A percentile compares a stretch with the other conserved stretches of the same genome.
Evolutionary conservation across 1,140 invertebrate genomes (phyloP).

Genomic region (Bombus pascuorum): DNA sequence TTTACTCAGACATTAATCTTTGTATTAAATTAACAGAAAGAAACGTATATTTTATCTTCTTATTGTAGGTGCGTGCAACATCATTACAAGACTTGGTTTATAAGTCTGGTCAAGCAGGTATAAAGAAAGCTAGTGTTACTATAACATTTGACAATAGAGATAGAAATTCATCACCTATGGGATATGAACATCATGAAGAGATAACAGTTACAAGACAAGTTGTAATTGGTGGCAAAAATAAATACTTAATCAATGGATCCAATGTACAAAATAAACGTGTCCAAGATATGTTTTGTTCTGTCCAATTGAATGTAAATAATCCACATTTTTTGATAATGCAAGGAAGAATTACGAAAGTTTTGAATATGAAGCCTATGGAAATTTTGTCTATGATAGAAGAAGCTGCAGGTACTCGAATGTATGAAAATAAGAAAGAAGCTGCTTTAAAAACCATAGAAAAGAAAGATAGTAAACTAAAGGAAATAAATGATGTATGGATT

Average conservation of each 20-base stretch:
- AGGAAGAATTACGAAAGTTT: conserved; percentile 98
- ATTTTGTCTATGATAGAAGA: conserved; percentile 99
- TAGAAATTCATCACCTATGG: conserved; percentile 92
- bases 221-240: conserved; percentile 92
- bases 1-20: background rate
- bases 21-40: background rate
- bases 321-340: conserved; percentile 99
- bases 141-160: conserved; percentile 98
- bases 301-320: conserved; percentile 99
- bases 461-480: conserved; percentile 95
- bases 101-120: conserved; percentile 97
- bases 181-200: conserved; percentile 96
- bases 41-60: background rate
- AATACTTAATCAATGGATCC: conserved; percentile 97
- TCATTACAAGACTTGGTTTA: conserved; percentile 97
- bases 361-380: conserved; percentile 99
- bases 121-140: conserved; percentile 97
- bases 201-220: conserved; percentile 96
- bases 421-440: conserved; percentile 96
- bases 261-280: conserved; percentile 95
- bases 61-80: conserved; percentile 90
- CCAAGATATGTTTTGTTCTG: conserved; percentile 96
- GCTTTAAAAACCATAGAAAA: conserved; percentile 95
- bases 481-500: conserved; percentile 90
- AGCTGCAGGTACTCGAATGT: conserved; percentile 98